Base-by-base conservation (phyloP, 2,888 invertebrate species). In the Dioctria linearis region DNA sequence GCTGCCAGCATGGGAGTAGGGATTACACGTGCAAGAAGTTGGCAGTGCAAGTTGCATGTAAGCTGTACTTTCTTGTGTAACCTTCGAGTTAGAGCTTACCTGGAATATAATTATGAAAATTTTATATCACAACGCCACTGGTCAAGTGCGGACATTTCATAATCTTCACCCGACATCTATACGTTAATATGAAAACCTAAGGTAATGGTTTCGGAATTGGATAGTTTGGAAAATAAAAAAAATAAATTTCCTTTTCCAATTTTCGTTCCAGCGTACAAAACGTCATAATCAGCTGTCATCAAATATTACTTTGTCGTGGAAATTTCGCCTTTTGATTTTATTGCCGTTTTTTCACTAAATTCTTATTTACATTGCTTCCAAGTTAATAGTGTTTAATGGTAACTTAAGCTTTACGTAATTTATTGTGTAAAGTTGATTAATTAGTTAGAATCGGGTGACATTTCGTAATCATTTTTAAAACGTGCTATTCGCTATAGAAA, bases 201-300 rank as follows among this genome's bases (percentile, higher is more conserved):
- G 25, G 25, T 25, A 25, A 25, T n/a, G 25, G 25, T 25, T 25
- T 25, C 2, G 25, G 25, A 25, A 25, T 25, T 25, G 25, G 25
- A 49, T 11, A 11, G 11, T 51, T 51, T 51, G 71, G 51, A 54
- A 71, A 25, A 25, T 25, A 25, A 25, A 25, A 71, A 71, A 71
- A 49, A 71, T 51, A 13, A 25, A 11, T 59, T 8, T 25, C 37
- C 6, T n/a, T 13, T 71, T 71, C 71, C 71, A 71, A 39, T 71
- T 11, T 39, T 40, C 39, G 8, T 73, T 73, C 73, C 73, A 73
- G 73, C 54, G 43, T 57, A 25, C 57, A 40, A 73, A 73, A 57
- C 57, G 73, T 54, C 73, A 73, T 51, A 73, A 73, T 57, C 73
- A 73, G 73, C 73, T 73, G 73, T 40, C 73, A 73, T 37, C 13